These are phyloP conservation scores for Himalopsyche japonica DNA, from an alignment of 2,888 invertebrate genomes.

Conservation along the genomic window DNA sequence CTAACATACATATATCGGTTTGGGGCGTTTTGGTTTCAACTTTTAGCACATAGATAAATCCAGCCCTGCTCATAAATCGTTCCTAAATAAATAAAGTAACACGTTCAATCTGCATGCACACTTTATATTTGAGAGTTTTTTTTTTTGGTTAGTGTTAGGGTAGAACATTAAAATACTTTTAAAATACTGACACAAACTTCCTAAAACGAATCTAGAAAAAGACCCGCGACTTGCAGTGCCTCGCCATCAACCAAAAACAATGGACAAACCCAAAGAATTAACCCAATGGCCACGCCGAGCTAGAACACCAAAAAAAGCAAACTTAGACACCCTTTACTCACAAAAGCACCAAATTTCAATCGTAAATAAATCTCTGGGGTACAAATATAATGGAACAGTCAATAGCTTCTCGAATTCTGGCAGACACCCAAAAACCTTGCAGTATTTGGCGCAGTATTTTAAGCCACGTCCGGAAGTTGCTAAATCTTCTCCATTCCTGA, in stretches of 20 bases:
- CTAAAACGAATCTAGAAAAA: neutral
- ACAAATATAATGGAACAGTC: neutral
- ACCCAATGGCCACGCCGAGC: neutral
- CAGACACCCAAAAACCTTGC: slow-evolving; percentile 33
- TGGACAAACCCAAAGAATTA: neutral
- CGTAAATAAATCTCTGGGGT: neutral
- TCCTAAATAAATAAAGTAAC: too few species aligned
- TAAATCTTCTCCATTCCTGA: slow-evolving; percentile 7
- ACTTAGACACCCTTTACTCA: neutral
- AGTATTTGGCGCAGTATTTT: slow-evolving; percentile 31
- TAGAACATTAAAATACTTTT: neutral
- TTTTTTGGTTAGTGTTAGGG: too few species aligned
- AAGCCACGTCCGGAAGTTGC: neutral
- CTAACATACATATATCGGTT: too few species aligned
- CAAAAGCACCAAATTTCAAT: neutral
- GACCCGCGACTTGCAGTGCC: neutral
- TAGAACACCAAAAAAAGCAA: neutral
- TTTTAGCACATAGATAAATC: too few species aligned
- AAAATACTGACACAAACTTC: neutral
- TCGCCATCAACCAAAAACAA: neutral
- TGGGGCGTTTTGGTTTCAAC: too few species aligned
- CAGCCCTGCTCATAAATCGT: too few species aligned
- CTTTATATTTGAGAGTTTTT: too few species aligned
- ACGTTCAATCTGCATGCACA: too few species aligned
- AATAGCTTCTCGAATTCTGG: neutral